Percentiles rank a stretch among this genome's conserved stretches.
Conservation (phyloP, 2,797 vertebrate genomes). For the Micropoecilia bifurca region DNA sequence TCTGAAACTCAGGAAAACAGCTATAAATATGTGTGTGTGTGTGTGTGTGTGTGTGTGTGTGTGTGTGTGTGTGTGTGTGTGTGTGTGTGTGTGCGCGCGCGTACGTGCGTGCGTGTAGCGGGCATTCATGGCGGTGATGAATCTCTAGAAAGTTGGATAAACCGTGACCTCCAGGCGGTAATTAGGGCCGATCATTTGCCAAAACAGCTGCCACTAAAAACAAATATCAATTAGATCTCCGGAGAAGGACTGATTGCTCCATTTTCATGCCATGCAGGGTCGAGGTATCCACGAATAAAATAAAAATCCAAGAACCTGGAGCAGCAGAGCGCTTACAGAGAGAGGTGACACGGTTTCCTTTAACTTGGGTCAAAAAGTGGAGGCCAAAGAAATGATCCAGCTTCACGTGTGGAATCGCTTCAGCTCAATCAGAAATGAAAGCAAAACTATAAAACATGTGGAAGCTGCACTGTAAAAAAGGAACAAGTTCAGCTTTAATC, state of each 20-base stretch:
- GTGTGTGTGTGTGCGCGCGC: no score
- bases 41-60: no score
- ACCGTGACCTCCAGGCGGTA: constrained; percentile 46
- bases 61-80: no score
- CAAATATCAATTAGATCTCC: constrained; percentile 47
- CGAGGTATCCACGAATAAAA: constrained; percentile 23
- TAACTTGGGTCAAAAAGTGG: not conserved
- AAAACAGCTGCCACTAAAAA: constrained; percentile 40
- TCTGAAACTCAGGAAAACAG: constrained; percentile 36
- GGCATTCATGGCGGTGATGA: constrained; percentile 31
- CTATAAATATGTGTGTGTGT: not conserved
- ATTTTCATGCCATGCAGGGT: constrained; percentile 21
- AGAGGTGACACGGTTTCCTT: not conserved
- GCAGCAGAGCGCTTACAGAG: not conserved
- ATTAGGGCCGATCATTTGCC: constrained; percentile 43
- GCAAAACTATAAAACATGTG: constrained; percentile 49
- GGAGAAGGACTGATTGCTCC: constrained; percentile 16
- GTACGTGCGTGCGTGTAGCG: not conserved
- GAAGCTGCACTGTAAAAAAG: not conserved
- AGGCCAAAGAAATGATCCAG: not conserved
- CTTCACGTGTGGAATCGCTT: constrained; percentile 33
- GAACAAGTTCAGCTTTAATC: not conserved
- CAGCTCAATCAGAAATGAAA: constrained; percentile 64
- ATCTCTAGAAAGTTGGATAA: constrained; percentile 55
- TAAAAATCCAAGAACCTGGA: not conserved